Percentiles rank a stretch among this genome's conserved stretches.
Conservation (phyloP, 1,140 invertebrate genomes). For the Adelges cooleyi region DNA sequence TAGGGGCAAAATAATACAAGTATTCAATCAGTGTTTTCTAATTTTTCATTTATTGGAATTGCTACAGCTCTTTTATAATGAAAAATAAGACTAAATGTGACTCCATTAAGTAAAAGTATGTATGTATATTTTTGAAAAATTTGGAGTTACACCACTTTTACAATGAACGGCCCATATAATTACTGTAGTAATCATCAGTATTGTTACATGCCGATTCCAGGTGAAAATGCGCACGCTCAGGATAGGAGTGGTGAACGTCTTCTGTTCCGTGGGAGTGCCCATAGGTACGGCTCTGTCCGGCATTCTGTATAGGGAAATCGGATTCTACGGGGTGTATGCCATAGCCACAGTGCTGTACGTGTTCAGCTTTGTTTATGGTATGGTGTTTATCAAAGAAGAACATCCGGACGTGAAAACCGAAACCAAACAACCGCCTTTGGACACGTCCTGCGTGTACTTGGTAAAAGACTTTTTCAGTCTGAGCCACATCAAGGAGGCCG, state of each 20-base stretch:
- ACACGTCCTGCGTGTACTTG: slow-evolving; percentile 34
- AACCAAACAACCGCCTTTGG: neutral
- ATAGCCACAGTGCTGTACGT: slow-evolving; percentile 59
- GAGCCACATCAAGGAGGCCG: slow-evolving; percentile 57
- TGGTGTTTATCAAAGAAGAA: slow-evolving; percentile 49
- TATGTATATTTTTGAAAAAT: too few species aligned
- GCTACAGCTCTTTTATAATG: too few species aligned
- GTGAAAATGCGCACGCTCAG: slow-evolving; percentile 63
- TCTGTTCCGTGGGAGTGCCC: slow-evolving; percentile 65
- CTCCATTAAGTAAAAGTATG: too few species aligned
- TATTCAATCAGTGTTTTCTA: too few species aligned
- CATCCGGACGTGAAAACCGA: slow-evolving; percentile 2
- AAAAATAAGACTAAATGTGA: too few species aligned
- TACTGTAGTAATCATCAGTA: too few species aligned
- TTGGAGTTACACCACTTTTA: too few species aligned
- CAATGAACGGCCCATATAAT: too few species aligned
- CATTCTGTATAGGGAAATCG: slow-evolving; percentile 49
- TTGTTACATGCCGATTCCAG: too few species aligned
- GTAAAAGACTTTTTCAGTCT: slow-evolving; percentile 56
- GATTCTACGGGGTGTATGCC: slow-evolving; percentile 66
- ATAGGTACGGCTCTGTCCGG: slow-evolving; percentile 39
- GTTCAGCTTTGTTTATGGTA: slow-evolving; percentile 59
- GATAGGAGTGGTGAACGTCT: slow-evolving; percentile 72
- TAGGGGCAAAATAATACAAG: too few species aligned
- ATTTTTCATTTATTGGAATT: too few species aligned